Evolutionary conservation across 2,797 vertebrate species (phyloP).

Genomic region (Halcyon chelicuti): DNA sequence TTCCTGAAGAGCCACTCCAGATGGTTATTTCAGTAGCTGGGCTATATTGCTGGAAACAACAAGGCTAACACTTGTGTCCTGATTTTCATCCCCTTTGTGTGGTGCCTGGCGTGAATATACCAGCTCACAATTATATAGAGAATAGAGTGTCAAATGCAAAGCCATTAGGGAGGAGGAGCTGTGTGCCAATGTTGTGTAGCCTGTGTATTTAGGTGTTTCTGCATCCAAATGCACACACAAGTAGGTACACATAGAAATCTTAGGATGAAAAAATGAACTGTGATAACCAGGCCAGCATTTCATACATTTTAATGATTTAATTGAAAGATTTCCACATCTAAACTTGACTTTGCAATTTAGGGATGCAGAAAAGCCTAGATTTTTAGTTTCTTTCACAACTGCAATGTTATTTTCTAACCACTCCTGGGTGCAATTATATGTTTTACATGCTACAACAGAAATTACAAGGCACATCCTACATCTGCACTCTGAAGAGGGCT

Average conservation of each 20-base stretch:
- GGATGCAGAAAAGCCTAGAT: neutral
- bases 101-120: neutral
- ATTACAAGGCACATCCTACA: neutral
- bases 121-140: neutral
- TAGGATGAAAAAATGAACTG: neutral
- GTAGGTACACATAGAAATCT: neutral
- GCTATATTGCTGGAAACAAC: neutral
- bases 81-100: neutral
- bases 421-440: neutral
- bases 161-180: neutral
- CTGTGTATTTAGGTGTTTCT: neutral
- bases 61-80: neutral
- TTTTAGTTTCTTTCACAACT: neutral
- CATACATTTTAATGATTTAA: neutral
- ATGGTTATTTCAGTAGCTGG: neutral
- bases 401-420: neutral
- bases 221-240: neutral
- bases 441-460: neutral
- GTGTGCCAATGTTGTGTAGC: neutral
- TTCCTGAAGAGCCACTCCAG: conserved; percentile 24
- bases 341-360: neutral
- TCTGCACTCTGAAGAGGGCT: neutral
- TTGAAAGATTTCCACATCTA: neutral
- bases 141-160: neutral
- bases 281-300: neutral